Evolutionary conservation across 2,797 vertebrate species (phyloP), one percentile per base, ranked within the genome.

Genomic region (Okamejei kenojei): DNA sequence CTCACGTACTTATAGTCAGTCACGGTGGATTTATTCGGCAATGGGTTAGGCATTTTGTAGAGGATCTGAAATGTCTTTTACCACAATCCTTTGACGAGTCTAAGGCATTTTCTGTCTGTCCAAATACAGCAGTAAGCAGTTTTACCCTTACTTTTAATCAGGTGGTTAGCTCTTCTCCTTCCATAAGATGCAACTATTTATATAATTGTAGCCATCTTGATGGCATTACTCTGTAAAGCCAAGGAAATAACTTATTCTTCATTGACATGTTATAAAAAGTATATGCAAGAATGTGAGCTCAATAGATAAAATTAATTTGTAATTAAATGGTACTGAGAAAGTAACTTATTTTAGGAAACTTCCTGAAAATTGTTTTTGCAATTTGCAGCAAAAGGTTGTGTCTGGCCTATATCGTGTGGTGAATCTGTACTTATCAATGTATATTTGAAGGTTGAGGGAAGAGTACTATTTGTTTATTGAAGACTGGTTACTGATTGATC

Each of bases 21-120:
- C 99, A 99, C 0, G 98, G 99, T 0, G 98, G 98, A 1, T 99
- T 97, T 95, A 99, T 99, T 96, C 97, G 96, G 23, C 96, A 96
- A 78, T 97, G 97, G 94, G 93, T 98, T 35, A 95, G 93, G 93
- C 98, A 99, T 95, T 96, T 99, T 7, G 95, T 98, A 92, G 97
- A 97, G 65, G 97, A 98, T 94, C 95, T 98, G 7, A 94, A 94
- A 65, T 98, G 98, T 94, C 94, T 94, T 68, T 95, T 98, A 79
- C 98, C 98, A 2, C 92, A 94, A 0, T 94, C 95, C n/a, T 94
- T 96, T 93, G 97, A 96, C 94, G 95, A 95, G 94, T 96, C 96
- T 0, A 97, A 98, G 38, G 91, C 98, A 74, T 96, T 96, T 2
- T 96, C 97, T 0, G 97, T 98, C 2, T 98, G 97, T 94, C 97